Base-by-base conservation (phyloP, 2,113 vertebrate genomes). In the Gadus macrocephalus region DNA sequence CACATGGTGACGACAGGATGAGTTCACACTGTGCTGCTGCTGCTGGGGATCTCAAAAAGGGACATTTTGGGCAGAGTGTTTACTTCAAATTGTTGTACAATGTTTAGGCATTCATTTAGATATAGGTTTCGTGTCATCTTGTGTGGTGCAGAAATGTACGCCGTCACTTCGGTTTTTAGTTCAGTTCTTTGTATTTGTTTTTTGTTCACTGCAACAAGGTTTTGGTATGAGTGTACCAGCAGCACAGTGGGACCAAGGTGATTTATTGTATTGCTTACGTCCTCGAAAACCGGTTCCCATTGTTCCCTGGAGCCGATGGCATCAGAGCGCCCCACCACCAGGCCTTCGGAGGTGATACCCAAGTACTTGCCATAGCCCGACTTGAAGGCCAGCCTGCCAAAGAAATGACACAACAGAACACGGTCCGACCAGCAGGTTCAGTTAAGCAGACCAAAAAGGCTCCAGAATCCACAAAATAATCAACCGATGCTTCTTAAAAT, bases 341-440 rank as follows among this genome's bases (percentile, higher is more conserved):
- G 83, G n/a, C 95, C 95, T 0, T 99, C 96, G 1, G 96, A 94
- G 91, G 93, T 97, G 85, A 99, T 94, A 15, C 97, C 97, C 58
- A 99, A 88, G 62, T 98, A 99, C 79, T 99, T 98, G 28, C 97
- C 97, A 55, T 98, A 99, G 68, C 96, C 97, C 70, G 97, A 99
- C 86, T 98, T 99, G 75, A 99, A 89, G 15, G 96, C 95, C 73
- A 99, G 91, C 86, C 96, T 99, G 75, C 0, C 22, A 28, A 0
- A 35, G 2, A 31, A 31, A 63, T 5, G 49, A 15, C 15, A 19
- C 49, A 59, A 53, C 8, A 61, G 42, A 49, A 49, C 42, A 49
- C 2, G 42, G 42, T 49, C 12, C 42, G 55, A 58, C n/a, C 15
- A 58, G 55, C 14, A 56, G 55, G 55, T 56, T 42, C 14, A 56